phyloP scores from a whole-genome alignment of 2,888 invertebrate genomes.

The Plebejus melissa region DNA sequence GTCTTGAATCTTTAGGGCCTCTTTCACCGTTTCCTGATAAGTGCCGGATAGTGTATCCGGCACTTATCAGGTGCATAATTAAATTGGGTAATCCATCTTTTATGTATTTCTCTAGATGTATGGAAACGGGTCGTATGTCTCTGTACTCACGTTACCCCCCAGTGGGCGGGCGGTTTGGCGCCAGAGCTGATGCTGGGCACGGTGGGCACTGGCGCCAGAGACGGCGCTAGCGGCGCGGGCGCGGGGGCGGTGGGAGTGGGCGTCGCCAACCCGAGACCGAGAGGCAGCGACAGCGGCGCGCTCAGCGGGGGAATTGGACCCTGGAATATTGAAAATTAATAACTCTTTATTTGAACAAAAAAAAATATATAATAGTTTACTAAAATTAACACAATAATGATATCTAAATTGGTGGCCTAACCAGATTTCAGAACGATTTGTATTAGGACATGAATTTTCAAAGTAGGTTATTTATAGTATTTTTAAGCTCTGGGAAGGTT shows the following conservation, averaged over 20 bases:
- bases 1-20: background rate
- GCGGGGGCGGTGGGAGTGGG: conserved; percentile 67
- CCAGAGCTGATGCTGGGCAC: conserved; percentile 73
- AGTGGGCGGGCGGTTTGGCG: conserved; percentile 73
- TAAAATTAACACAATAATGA: no score
- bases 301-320: conserved; percentile 46
- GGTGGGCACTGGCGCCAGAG: conserved; percentile 73
- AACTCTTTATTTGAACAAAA: background rate
- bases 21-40: background rate
- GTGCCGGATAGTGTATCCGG: no score
- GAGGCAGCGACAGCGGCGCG: conserved; percentile 53
- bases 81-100: no score
- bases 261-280: conserved; percentile 50
- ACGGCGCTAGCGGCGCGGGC: conserved; percentile 64
- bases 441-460: no score
- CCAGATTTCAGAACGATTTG: no score
- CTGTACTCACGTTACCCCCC: conserved; percentile 75
- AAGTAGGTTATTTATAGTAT: no score
- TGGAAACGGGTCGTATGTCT: conserved; percentile 11
- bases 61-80: no score
- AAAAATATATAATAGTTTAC: no score
- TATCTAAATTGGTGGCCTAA: no score
- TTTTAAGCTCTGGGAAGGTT: no score
- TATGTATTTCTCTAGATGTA: no score
- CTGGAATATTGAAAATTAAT: conserved; percentile 32